Evolutionary conservation across 2,797 vertebrate genomes (phyloP).

Genomic region (Epinephelus coioides): DNA sequence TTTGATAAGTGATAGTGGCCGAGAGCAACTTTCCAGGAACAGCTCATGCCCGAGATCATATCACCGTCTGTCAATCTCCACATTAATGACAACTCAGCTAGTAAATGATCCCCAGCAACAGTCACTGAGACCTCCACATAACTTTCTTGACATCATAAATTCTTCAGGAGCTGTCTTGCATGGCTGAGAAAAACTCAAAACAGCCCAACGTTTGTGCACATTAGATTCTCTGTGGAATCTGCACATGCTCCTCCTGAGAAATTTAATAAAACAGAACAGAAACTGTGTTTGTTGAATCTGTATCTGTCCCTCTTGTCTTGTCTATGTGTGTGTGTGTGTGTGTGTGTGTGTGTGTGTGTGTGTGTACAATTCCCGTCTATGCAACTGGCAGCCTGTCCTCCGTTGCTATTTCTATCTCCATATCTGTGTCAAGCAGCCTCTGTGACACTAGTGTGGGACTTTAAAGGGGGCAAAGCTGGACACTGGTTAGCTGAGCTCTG

Average conservation of each 20-base stretch:
- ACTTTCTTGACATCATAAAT: constrained; percentile 39
- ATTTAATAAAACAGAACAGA: constrained; percentile 62
- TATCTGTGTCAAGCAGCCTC: constrained; percentile 71
- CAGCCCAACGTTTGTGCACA: constrained; percentile 38
- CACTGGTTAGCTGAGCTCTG: constrained; percentile 27
- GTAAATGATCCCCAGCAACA: constrained; percentile 25
- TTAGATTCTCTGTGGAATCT: constrained; percentile 53
- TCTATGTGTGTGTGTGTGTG: not conserved
- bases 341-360: constrained; percentile 1
- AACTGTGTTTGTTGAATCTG: constrained; percentile 34
- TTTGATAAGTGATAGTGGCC: not conserved
- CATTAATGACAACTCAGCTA: not conserved
- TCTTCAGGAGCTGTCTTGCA: constrained; percentile 34
- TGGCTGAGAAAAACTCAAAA: constrained; percentile 23
- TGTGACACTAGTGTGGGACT: constrained; percentile 42
- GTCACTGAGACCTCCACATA: constrained; percentile 42
- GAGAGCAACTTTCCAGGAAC: constrained; percentile 39
- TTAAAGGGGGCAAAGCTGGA: constrained; percentile 43
- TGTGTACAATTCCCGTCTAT: constrained; percentile 22
- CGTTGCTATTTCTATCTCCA: constrained; percentile 73
- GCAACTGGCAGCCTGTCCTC: constrained; percentile 40
- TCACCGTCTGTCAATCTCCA: constrained; percentile 21
- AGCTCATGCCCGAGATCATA: constrained; percentile 14
- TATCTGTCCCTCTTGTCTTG: not conserved
- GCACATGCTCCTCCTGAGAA: constrained; percentile 47